These are phyloP conservation scores for Pinctada fucata DNA, from an alignment of 2,888 invertebrate genomes.

Conservation along the genomic window DNA sequence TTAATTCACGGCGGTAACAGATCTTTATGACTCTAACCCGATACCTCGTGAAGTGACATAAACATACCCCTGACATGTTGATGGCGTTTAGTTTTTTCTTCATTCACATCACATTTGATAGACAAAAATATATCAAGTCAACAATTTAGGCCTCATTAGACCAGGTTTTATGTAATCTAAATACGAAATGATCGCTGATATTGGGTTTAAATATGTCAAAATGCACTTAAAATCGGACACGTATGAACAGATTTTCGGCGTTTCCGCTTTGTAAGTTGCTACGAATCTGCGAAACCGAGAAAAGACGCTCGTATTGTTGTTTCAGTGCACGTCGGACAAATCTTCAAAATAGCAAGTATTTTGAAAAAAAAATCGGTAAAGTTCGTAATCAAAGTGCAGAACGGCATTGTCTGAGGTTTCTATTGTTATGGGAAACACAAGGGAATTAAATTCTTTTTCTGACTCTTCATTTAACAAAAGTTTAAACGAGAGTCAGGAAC, in stretches of 20 bases:
- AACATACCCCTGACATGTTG: slow-evolving; percentile 38
- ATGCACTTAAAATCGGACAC: slow-evolving; percentile 6
- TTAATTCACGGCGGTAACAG: not conserved
- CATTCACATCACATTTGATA: slow-evolving; percentile 1
- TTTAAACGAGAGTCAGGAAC: too few species aligned
- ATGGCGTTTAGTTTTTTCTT: slow-evolving; percentile 14
- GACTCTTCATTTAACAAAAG: too few species aligned
- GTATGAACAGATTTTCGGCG: not conserved
- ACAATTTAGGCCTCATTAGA: not conserved
- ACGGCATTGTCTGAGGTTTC: too few species aligned
- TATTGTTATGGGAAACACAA: too few species aligned
- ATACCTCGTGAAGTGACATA: slow-evolving; percentile 33
- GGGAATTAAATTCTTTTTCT: too few species aligned
- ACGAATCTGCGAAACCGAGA: too few species aligned
- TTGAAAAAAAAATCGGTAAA: too few species aligned
- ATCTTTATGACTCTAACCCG: slow-evolving; percentile 17
- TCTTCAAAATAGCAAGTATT: too few species aligned
- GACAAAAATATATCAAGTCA: not conserved
- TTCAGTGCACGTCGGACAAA: too few species aligned
- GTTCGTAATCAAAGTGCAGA: too few species aligned
- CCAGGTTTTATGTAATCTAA: not conserved
- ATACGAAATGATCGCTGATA: not conserved
- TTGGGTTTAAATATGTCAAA: slow-evolving; percentile 9
- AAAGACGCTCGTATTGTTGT: too few species aligned
- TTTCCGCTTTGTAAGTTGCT: too few species aligned